Evolutionary conservation across 1,140 invertebrate species (phyloP).

Genomic region (Tetragnatha versicolor): DNA sequence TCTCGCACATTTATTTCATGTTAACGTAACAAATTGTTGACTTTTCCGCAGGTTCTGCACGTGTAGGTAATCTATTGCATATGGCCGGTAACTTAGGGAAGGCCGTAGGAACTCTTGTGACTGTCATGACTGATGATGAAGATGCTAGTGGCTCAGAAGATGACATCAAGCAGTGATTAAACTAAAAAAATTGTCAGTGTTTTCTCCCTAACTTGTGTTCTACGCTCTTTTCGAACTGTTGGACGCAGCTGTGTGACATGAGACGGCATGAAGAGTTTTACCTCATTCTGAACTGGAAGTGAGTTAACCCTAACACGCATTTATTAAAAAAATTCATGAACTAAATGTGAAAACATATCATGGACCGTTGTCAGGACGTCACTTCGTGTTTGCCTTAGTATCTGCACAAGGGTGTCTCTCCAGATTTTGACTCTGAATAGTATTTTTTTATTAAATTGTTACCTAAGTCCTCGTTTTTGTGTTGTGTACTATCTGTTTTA

Average conservation of each 20-base stretch:
- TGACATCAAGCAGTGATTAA: constrained; percentile 51
- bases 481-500: constrained; percentile 16
- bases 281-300: background rate
- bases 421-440: constrained; percentile 38
- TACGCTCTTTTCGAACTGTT: background rate
- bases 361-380: constrained; percentile 44
- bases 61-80: constrained; percentile 82
- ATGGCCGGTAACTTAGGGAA: constrained; percentile 86
- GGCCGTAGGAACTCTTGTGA: constrained; percentile 84
- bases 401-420: constrained; percentile 47
- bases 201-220: constrained; percentile 19
- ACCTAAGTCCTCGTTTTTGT: background rate
- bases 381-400: constrained; percentile 50
- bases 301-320: constrained; percentile 1
- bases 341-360: constrained; percentile 46
- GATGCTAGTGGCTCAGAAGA: constrained; percentile 54
- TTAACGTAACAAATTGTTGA: background rate
- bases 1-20: too few relatives aligned
- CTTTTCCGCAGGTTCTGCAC: constrained; percentile 61
- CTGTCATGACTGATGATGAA: constrained; percentile 83
- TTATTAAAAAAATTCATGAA: constrained; percentile 32
- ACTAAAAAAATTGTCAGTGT: background rate
- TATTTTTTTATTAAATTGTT: constrained; percentile 49
- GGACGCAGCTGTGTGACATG: background rate
- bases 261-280: constrained; percentile 5